Evolutionary conservation across 2,888 invertebrate genomes (phyloP).

Genomic region (Xylophagus ater): DNA sequence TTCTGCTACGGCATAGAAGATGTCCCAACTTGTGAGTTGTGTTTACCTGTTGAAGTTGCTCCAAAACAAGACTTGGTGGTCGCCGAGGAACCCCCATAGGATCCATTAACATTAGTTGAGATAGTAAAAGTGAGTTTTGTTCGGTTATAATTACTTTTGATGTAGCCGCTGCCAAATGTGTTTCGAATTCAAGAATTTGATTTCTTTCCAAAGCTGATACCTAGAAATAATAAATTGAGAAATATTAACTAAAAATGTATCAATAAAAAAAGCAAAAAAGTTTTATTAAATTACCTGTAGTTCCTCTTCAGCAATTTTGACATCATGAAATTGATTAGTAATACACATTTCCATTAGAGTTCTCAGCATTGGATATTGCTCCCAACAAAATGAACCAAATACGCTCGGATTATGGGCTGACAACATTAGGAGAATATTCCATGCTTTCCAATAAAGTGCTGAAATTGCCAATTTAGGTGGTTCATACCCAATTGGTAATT

Average conservation of each 20-base stretch:
- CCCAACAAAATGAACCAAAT: conserved; percentile 80
- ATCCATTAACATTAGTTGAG: conserved; percentile 76
- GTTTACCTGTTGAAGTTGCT: conserved; percentile 68
- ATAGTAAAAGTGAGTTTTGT: conserved; percentile 71
- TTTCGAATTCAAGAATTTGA: conserved; percentile 77
- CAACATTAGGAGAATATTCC: conserved; percentile 76
- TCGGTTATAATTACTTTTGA: conserved; percentile 84
- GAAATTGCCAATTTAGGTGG: conserved; percentile 84
- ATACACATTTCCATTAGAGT: conserved; percentile 94
- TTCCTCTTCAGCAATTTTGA: conserved; percentile 52
- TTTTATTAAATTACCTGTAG: too few relatives aligned
- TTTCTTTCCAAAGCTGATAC: conserved; percentile 60
- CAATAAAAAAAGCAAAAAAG: too few relatives aligned
- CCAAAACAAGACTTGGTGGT: conserved; percentile 66
- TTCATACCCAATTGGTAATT: conserved; percentile 65
- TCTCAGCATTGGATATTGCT: conserved; percentile 79
- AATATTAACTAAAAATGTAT: too few relatives aligned
- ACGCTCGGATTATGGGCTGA: conserved; percentile 85
- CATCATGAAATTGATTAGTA: conserved; percentile 56
- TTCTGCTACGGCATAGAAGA: conserved; percentile 74
- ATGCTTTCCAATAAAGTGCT: conserved; percentile 90
- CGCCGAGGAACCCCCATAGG: conserved; percentile 72
- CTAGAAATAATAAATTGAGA: conserved; percentile 22
- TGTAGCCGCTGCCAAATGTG: conserved; percentile 81
- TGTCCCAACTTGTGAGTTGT: conserved; percentile 73